These are phyloP conservation scores for Tyrannus savana DNA, from an alignment of 2,113 vertebrate genomes.

Conservation along the genomic window DNA sequence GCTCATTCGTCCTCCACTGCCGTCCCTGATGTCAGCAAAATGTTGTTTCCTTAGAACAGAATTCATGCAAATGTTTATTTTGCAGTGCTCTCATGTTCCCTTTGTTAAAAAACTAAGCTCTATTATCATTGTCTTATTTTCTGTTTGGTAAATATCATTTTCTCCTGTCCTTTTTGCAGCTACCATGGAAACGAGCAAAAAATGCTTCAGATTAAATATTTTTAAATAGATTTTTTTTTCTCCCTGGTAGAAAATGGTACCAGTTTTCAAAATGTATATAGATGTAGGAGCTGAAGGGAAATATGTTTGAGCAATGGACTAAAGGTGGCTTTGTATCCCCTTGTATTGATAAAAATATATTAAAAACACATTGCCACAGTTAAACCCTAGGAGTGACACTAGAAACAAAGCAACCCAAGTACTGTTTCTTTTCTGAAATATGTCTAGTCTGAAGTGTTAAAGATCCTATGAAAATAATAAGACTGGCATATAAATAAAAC, in stretches of 20 bases:
- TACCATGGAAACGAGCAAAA: conserved; percentile 77
- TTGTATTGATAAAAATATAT: conserved; percentile 30
- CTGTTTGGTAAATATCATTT: conserved; percentile 65
- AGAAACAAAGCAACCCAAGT: not conserved
- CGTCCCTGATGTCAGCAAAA: not conserved
- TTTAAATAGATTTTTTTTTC: conserved; percentile 55
- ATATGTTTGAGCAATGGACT: not conserved
- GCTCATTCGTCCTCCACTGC: not conserved
- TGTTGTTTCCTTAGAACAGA: conserved; percentile 10
- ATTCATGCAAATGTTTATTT: conserved; percentile 34
- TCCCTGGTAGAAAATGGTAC: not conserved
- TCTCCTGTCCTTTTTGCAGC: conserved; percentile 47
- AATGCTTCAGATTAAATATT: conserved; percentile 55
- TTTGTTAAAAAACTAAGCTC: conserved; percentile 31
- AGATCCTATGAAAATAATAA: not conserved
- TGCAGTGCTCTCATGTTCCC: not conserved
- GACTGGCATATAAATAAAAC: not conserved
- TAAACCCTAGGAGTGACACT: not conserved
- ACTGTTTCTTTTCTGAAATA: not conserved
- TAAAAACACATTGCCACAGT: not conserved
- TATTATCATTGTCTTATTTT: conserved; percentile 67
- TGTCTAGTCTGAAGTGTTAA: not conserved
- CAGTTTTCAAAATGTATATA: not conserved
- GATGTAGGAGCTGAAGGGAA: not conserved
- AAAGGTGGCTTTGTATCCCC: not conserved